Evolutionary conservation across 37 sponge, comb jelly and placozoan genomes (phyloP).

Genomic region (Halichondria panicea): DNA sequence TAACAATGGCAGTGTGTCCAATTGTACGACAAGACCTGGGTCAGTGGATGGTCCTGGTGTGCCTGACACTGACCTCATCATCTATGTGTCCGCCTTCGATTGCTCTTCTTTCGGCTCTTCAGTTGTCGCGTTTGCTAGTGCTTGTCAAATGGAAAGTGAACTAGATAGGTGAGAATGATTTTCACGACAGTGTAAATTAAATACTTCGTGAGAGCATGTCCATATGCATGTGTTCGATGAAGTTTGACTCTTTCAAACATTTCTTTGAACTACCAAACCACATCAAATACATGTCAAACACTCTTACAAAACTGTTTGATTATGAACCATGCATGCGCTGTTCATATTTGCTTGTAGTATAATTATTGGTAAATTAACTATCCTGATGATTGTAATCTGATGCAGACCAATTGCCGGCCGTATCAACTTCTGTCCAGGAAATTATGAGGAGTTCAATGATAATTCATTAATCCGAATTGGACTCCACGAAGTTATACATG

Average conservation of each 20-base stretch:
- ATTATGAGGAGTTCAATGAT: neutral
- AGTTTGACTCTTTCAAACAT: no score
- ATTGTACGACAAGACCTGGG: neutral
- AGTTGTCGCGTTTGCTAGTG: neutral
- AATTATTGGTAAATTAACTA: no score
- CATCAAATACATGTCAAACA: no score
- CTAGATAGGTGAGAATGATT: neutral
- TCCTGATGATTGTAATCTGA: no score
- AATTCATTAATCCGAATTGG: neutral
- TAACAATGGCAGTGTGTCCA: neutral
- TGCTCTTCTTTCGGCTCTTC: neutral
- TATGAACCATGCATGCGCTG: no score
- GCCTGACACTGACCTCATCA: neutral
- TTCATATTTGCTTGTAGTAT: no score
- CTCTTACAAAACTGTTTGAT: no score
- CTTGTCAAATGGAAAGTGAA: neutral
- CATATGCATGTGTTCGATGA: no score
- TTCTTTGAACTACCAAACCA: no score
- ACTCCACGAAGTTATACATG: conserved; percentile 71
- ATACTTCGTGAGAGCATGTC: no score
- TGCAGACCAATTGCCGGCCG: conserved; percentile 60
- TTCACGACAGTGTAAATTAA: no score
- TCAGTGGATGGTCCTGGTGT: neutral
- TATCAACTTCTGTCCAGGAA: conserved; percentile 59
- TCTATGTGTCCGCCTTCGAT: neutral